Conservation (phyloP, 2,888 invertebrate species). For the Erynnis tages region DNA sequence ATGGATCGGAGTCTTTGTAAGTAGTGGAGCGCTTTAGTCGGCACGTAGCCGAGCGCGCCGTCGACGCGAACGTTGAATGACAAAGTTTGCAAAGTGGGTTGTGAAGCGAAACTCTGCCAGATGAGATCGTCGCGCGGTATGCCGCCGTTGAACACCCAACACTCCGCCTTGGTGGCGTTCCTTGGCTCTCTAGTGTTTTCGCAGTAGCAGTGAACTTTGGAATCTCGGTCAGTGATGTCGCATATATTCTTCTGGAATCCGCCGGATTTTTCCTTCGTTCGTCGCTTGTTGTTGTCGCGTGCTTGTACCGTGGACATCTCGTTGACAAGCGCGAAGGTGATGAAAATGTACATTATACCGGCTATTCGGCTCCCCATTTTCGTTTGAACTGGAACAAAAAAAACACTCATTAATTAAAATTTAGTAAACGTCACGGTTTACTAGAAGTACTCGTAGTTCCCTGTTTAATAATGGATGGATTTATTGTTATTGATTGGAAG, state of each 20-base stretch:
- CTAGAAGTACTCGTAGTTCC: too few species aligned
- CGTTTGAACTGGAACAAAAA: constrained; percentile 68
- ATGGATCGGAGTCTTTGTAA: constrained; percentile 85
- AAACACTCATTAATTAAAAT: constrained; percentile 10
- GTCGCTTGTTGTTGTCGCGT: constrained; percentile 66
- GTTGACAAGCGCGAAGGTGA: constrained; percentile 69
- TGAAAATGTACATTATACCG: constrained; percentile 65
- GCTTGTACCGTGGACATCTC: constrained; percentile 75
- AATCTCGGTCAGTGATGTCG: constrained; percentile 77
- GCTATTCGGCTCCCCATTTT: constrained; percentile 69
- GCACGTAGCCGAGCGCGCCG: constrained; percentile 86
- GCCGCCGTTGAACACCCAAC: constrained; percentile 87
- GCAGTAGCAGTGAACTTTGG: constrained; percentile 86
- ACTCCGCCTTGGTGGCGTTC: constrained; percentile 87
- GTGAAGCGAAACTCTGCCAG: constrained; percentile 88
- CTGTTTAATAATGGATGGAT: too few species aligned
- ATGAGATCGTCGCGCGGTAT: constrained; percentile 85
- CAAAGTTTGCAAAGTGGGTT: constrained; percentile 85
- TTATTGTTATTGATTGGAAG: neutral
- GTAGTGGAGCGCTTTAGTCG: constrained; percentile 85
- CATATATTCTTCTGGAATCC: constrained; percentile 81
- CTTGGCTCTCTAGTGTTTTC: constrained; percentile 76
- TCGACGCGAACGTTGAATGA: constrained; percentile 87
- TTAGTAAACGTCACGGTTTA: too few species aligned
- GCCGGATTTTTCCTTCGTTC: constrained; percentile 71